Evolutionary conservation across 2,888 invertebrate genomes (phyloP).

Genomic region (Volucella inflata): DNA sequence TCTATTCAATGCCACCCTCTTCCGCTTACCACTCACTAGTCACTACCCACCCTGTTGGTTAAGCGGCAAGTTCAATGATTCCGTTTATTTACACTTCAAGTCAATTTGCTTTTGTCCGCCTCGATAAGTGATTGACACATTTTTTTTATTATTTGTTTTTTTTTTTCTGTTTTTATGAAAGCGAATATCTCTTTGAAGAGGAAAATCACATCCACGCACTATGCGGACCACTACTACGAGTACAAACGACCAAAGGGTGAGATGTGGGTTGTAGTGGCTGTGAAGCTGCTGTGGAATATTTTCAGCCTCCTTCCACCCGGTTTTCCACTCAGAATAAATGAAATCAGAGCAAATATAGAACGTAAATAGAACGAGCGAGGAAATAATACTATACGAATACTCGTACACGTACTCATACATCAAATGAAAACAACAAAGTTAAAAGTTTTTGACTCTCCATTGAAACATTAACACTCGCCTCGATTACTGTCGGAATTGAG

Average conservation of each 20-base stretch:
- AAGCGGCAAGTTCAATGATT: slow-evolving; percentile 53
- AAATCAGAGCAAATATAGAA: slow-evolving; percentile 37
- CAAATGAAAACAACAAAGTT: neutral
- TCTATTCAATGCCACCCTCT: no score
- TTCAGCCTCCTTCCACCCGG: neutral
- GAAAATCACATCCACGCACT: slow-evolving; percentile 33
- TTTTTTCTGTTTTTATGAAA: neutral
- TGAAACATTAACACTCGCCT: slow-evolving; percentile 10
- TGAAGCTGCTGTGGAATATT: slow-evolving; percentile 5
- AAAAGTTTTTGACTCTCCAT: slow-evolving; percentile 2
- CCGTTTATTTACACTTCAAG: slow-evolving; percentile 65
- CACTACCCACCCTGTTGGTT: neutral
- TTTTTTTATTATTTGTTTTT: slow-evolving; percentile 2
- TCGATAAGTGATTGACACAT: slow-evolving; percentile 65
- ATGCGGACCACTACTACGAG: neutral
- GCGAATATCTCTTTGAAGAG: slow-evolving; percentile 1
- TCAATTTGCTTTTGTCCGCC: slow-evolving; percentile 66
- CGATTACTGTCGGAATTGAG: neutral
- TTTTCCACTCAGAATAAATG: slow-evolving; percentile 52
- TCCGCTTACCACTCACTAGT: no score
- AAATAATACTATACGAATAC: neutral
- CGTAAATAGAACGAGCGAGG: slow-evolving; percentile 43
- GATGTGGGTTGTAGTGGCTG: neutral
- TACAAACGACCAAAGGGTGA: neutral
- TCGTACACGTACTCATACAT: no score